Percentiles rank a stretch among this genome's conserved stretches.
Conservation (phyloP, 2,797 vertebrate species). For the Xenopus petersii region DNA sequence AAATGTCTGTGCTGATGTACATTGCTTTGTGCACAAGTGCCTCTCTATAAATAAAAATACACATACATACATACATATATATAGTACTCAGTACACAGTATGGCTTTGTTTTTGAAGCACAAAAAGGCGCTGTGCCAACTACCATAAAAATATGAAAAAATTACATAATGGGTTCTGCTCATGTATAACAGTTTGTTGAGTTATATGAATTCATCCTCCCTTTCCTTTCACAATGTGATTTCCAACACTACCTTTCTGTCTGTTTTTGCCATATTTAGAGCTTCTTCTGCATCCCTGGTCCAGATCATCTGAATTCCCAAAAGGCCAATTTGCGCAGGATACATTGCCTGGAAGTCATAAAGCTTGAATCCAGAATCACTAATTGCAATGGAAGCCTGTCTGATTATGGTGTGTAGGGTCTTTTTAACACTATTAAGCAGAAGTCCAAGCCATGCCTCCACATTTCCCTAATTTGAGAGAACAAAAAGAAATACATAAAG, state of each 20-base stretch:
- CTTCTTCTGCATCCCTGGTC: constrained; percentile 79
- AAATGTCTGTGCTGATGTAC: too few species aligned
- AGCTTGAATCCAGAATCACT: constrained; percentile 69
- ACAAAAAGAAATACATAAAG: too few species aligned
- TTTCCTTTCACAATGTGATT: not conserved
- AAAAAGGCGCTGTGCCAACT: too few species aligned
- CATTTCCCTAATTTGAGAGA: constrained; percentile 69
- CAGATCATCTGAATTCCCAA: constrained; percentile 84
- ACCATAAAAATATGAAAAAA: too few species aligned
- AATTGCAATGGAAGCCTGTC: constrained; percentile 68
- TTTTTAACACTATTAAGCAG: constrained; percentile 72
- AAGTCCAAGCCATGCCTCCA: constrained; percentile 79
- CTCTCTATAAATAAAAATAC: too few species aligned
- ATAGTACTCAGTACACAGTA: too few species aligned
- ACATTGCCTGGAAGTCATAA: constrained; percentile 73
- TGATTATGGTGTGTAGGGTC: constrained; percentile 76
- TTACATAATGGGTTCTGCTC: too few species aligned
- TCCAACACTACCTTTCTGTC: constrained; percentile 74
- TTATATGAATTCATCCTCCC: not conserved
- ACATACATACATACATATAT: too few species aligned
- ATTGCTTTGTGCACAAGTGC: too few species aligned
- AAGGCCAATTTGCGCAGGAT: constrained; percentile 81
- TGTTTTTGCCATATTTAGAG: constrained; percentile 69
- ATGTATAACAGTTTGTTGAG: too few species aligned
- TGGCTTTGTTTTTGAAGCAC: too few species aligned